These are phyloP conservation scores for Rousettus leschenaultii DNA, from an alignment of 2,113 vertebrate species.

Conservation along the genomic window DNA sequence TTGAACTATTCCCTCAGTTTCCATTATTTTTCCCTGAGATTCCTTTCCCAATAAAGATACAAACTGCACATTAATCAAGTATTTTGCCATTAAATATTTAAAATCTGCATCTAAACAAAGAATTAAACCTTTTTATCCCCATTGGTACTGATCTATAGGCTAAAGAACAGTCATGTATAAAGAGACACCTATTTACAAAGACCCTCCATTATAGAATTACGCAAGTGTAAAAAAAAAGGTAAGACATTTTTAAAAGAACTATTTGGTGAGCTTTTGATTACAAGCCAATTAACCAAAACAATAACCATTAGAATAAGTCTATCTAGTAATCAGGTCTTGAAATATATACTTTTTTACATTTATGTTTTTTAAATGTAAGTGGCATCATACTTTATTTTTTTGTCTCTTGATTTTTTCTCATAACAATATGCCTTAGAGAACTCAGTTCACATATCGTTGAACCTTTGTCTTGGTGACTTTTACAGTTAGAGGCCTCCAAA, in stretches of 20 bases:
- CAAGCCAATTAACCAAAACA: slow-evolving; percentile 18
- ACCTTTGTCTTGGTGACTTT: slow-evolving; percentile 22
- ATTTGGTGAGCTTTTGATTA: not conserved
- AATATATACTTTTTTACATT: not conserved
- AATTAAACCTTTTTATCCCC: not conserved
- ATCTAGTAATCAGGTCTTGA: not conserved
- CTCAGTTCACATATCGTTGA: too few relatives aligned
- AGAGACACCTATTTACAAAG: not conserved
- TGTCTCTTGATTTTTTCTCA: too few relatives aligned
- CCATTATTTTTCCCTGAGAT: not conserved
- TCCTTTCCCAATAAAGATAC: not conserved
- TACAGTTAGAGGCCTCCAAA: not conserved
- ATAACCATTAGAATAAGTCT: not conserved
- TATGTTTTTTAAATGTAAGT: too few relatives aligned
- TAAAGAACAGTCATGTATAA: not conserved
- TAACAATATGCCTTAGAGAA: too few relatives aligned
- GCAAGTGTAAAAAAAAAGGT: not conserved
- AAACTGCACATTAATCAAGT: not conserved
- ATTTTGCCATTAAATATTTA: not conserved
- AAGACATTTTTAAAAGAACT: not conserved
- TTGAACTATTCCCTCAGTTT: not conserved
- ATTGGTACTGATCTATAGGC: not conserved
- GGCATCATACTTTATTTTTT: too few relatives aligned
- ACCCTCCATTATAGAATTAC: not conserved
- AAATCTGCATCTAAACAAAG: not conserved